Conservation (phyloP, 2,888 invertebrate genomes). For the Pristionchus japonicus region DNA sequence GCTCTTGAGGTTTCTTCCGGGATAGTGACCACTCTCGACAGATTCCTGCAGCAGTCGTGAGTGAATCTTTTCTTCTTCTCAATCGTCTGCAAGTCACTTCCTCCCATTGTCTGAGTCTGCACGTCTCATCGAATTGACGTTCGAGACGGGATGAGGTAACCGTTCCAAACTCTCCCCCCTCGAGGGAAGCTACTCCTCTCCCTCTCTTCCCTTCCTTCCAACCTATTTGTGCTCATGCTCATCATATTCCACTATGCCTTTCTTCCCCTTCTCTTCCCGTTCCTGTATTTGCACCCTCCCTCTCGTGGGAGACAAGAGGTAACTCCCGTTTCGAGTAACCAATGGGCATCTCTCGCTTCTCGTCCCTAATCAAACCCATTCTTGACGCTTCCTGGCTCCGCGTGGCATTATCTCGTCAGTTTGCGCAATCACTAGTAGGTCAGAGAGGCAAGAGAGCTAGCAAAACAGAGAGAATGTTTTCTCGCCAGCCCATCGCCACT, state of each 20-base stretch:
- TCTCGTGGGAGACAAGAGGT: not conserved
- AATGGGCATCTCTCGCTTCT: not conserved
- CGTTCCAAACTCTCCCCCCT: slow-evolving; percentile 17
- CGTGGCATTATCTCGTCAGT: too few species aligned
- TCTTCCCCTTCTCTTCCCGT: slow-evolving; percentile 22
- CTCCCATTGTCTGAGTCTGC: not conserved
- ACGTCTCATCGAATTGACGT: not conserved
- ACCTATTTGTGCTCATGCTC: slow-evolving; percentile 40
- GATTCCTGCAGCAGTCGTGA: too few species aligned
- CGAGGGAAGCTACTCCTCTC: not conserved
- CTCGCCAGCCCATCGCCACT: too few species aligned
- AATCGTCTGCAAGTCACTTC: not conserved
- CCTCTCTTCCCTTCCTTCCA: not conserved
- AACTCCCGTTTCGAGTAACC: slow-evolving; percentile 11
- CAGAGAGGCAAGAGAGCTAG: too few species aligned
- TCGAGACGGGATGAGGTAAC: not conserved
- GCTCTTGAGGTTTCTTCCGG: too few species aligned
- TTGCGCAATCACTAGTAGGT: too few species aligned
- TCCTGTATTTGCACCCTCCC: slow-evolving; percentile 27
- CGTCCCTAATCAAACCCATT: not conserved
- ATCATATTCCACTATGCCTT: slow-evolving; percentile 42
- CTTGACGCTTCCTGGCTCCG: not conserved
- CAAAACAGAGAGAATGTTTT: too few species aligned
- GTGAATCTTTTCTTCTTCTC: too few species aligned
- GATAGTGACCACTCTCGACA: not conserved